Conservation (phyloP, 2,797 vertebrate genomes). For the Fundulus diaphanus region DNA sequence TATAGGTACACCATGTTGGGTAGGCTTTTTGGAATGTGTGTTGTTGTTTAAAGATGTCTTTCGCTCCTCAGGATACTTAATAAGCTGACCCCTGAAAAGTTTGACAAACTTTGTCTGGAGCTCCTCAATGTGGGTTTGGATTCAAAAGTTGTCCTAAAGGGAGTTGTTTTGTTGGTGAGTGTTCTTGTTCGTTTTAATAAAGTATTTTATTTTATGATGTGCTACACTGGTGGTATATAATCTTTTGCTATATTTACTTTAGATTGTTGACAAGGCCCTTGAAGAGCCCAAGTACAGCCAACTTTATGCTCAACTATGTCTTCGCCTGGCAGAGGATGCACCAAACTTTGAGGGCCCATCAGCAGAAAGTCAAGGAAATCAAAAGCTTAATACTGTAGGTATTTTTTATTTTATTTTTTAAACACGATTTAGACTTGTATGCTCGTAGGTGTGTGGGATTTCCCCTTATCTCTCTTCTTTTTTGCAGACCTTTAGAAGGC, state of each 20-base stretch:
- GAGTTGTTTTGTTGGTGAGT: slow-evolving; percentile 99
- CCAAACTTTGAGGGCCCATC: slow-evolving; percentile 98
- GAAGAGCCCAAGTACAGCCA: slow-evolving; percentile 99
- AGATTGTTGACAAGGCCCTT: slow-evolving; percentile 99
- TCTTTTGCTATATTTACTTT: background rate
- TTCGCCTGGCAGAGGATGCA: slow-evolving; percentile 98
- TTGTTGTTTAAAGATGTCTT: background rate
- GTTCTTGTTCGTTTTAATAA: too few relatives aligned
- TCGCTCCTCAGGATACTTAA: slow-evolving; percentile 91
- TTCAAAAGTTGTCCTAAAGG: slow-evolving; percentile 99
- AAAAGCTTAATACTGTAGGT: slow-evolving; percentile 97
- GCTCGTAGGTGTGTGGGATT: fast-evolving
- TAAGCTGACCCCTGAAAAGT: slow-evolving; percentile 99
- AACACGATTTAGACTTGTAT: background rate
- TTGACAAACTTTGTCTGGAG: slow-evolving; percentile 99
- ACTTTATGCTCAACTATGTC: slow-evolving; percentile 98
- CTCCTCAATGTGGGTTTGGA: slow-evolving; percentile 99
- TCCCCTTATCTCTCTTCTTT: background rate
- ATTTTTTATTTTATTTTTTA: too few relatives aligned
- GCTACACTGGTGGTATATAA: background rate
- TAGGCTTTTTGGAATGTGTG: background rate
- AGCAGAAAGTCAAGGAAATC: slow-evolving; percentile 90
- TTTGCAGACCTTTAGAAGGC: slow-evolving; percentile 96
- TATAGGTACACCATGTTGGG: background rate
- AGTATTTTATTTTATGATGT: background rate